Base-by-base conservation (phyloP, 2,888 invertebrate species). In the Drosophila falleni region DNA sequence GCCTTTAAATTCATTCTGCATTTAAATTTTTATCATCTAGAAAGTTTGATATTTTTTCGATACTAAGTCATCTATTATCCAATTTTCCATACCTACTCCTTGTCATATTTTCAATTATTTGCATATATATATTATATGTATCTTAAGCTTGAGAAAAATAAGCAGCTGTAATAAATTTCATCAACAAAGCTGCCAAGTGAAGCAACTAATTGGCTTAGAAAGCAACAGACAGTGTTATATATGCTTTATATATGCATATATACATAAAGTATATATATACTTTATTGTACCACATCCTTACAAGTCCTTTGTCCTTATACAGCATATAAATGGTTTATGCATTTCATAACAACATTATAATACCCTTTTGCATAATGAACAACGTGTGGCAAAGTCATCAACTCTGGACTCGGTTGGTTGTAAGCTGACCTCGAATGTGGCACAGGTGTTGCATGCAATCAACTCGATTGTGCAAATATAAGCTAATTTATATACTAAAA, bases 401-500 rank as follows among this genome's bases (percentile, higher is more conserved):
- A 29, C 29, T 29, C 29, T 8, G 35, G 5, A 2, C 16, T 16
- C 6, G 26, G 23, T 16, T 2, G 29, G 37, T 44, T 23, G 13
- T 10, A 31, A 15, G 42, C 13, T 79, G 67, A 56, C 56, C 78
- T 78, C 41, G 51, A 53, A 39, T 47, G 29, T 42, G 31, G 54
- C 71, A 35, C 59, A 61, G 49, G 62, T 66, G 53, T 58, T 46
- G 26, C 26, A 44, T 42, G 88, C 86, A 81, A 89, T 84, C 89
- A 89, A 74, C 80, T 80, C 79, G 89, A 89, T 84, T 86, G 87
- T n/a, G n/a, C n/a, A n/a, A n/a, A n/a, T n/a, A n/a, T n/a, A n/a
- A n/a, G n/a, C n/a, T n/a, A n/a, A n/a, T n/a, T n/a, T n/a, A n/a
- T n/a, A n/a, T n/a, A n/a, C n/a, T n/a, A n/a, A n/a, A n/a, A n/a